Conservation (phyloP, 2,888 invertebrate species). For the Osedax fenrisi region DNA sequence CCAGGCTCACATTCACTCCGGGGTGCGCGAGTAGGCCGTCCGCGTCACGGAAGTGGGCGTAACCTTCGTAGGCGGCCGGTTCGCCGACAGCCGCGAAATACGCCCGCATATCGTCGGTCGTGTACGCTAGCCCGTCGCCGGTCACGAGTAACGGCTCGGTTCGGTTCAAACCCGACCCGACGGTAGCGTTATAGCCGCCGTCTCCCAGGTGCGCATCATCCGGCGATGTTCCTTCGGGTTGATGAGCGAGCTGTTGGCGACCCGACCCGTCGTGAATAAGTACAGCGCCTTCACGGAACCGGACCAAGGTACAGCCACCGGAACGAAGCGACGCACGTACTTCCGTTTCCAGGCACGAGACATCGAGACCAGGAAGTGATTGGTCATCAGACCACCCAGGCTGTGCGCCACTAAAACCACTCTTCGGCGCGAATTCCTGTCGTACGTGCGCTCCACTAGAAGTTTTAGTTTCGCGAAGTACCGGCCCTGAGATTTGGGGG, state of each 20-base stretch:
- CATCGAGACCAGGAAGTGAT: not conserved
- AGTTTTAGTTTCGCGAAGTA: not conserved
- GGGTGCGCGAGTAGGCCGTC: slow-evolving; percentile 26
- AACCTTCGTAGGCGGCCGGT: slow-evolving; percentile 7
- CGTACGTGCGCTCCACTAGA: not conserved
- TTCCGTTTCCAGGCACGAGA: slow-evolving; percentile 22
- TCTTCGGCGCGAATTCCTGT: not conserved
- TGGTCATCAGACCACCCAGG: not conserved
- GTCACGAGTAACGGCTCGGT: slow-evolving; percentile 65
- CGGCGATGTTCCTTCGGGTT: slow-evolving; percentile 65
- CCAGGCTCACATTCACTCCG: slow-evolving; percentile 27
- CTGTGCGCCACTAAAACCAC: not conserved
- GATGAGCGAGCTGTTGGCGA: slow-evolving; percentile 71
- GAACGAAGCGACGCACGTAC: slow-evolving; percentile 61
- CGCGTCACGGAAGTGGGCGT: not conserved
- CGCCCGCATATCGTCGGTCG: slow-evolving; percentile 62
- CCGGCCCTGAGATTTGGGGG: not conserved
- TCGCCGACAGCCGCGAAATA: slow-evolving; percentile 57
- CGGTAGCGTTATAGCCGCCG: slow-evolving; percentile 78
- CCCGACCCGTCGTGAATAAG: slow-evolving; percentile 61
- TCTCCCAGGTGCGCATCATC: slow-evolving; percentile 81
- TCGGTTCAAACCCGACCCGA: slow-evolving; percentile 71
- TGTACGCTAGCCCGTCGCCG: slow-evolving; percentile 68
- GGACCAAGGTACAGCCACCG: slow-evolving; percentile 66
- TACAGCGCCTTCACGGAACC: slow-evolving; percentile 21